Base-by-base conservation (phyloP, 92 coral and sea anemone genomes). In the Blastomussa wellsi region DNA sequence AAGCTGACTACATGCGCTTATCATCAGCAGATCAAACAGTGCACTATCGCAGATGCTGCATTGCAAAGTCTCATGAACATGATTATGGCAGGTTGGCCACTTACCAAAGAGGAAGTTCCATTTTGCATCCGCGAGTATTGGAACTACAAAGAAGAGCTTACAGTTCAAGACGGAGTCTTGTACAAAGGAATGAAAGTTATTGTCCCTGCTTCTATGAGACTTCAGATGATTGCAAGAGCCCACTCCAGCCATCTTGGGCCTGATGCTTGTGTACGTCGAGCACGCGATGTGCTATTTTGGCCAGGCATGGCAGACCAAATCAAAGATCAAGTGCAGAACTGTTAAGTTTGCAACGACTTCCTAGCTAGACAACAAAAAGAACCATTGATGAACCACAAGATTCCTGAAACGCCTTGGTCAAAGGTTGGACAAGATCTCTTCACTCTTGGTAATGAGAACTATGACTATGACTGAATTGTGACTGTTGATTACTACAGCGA, bases 221-320 rank as follows among this genome's bases (percentile, higher is more conserved):
- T n/a, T n/a, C n/a, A n/a, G n/a, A n/a, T n/a, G n/a, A n/a, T n/a
- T 88, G 88, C 72, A 72, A 85, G 84, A 20, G 84, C 84, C 26
- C 91, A 88, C 79, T 49, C 84, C 68, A 83, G 88, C 79, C 88
- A 88, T 52, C 51, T 88, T 1, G 90, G 90, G 52, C 59, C 90
- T 81, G 87, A 81, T 57, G 82, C 90, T 57, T 87, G 82, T 76
- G 70, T 87, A 31, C 82, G 87, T 38, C 64, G 74, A 78, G 88
- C 88, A 35, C 37, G 82, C 35, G 90, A 87, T 57, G 55, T 86
- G 32, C 84, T 90, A n/a, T n/a, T n/a, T n/a, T n/a, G n/a, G n/a
- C n/a, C n/a, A n/a, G n/a, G n/a, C n/a, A n/a, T n/a, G n/a, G n/a
- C n/a, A n/a, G n/a, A n/a, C n/a, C n/a, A n/a, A n/a, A n/a, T n/a